Evolutionary conservation across 2,113 vertebrate species (phyloP).

Genomic region (Poecilia latipinna): DNA sequence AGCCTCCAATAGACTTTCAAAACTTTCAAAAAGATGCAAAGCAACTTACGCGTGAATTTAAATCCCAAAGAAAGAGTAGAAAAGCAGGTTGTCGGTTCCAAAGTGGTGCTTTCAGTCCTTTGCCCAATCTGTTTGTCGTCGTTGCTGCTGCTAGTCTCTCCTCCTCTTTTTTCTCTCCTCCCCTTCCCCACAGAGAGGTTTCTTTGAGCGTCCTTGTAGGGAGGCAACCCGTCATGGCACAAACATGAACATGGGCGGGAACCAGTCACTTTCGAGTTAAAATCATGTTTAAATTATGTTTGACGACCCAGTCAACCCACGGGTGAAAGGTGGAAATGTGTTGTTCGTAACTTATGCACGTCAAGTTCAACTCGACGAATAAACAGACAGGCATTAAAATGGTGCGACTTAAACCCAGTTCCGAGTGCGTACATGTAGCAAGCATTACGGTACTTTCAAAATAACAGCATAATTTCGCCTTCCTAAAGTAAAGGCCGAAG

Average conservation of each 20-base stretch:
- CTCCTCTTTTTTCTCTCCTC: conserved; percentile 17
- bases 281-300: background rate
- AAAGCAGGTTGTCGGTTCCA: background rate
- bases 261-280: background rate
- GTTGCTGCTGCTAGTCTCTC: background rate
- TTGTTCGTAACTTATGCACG: background rate
- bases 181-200: background rate
- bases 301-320: background rate
- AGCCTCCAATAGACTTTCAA: background rate
- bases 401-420: background rate
- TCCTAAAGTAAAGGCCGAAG: too few species aligned
- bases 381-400: too few species aligned
- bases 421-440: background rate
- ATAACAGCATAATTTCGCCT: background rate
- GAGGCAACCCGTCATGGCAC: background rate
- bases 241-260: background rate
- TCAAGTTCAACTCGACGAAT: too few species aligned
- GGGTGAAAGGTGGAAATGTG: background rate
- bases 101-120: too few species aligned
- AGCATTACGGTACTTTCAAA: background rate
- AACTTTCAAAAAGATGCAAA: background rate
- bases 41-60: background rate
- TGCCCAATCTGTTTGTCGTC: conserved; percentile 3
- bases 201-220: background rate
- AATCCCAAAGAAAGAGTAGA: background rate